These are phyloP conservation scores for Apis cerana DNA, from an alignment of 1,140 invertebrate genomes.

Conservation along the genomic window DNA sequence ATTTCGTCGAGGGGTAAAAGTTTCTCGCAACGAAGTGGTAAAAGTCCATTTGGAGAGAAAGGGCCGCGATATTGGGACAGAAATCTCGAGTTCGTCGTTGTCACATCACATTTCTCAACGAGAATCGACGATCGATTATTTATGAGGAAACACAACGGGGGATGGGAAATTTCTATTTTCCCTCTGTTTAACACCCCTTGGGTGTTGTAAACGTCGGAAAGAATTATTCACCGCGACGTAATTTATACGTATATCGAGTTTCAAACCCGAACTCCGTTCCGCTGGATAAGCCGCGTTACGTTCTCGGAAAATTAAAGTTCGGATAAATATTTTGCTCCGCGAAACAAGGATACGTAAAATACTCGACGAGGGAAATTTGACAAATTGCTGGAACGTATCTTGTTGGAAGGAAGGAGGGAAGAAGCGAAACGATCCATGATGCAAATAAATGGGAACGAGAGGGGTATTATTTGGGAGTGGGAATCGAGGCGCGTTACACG, in stretches of 20 bases:
- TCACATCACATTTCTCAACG: neutral
- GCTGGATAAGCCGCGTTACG: too few relatives aligned
- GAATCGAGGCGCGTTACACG: slow-evolving; percentile 15
- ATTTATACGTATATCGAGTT: slow-evolving; percentile 24
- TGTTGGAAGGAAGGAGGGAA: too few relatives aligned
- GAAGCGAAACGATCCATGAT: too few relatives aligned
- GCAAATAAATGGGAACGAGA: too few relatives aligned
- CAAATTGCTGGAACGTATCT: too few relatives aligned
- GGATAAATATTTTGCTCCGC: too few relatives aligned
- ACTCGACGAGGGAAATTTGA: too few relatives aligned
- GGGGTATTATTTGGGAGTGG: neutral
- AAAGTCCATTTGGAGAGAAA: too few relatives aligned
- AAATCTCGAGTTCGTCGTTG: slow-evolving; percentile 19
- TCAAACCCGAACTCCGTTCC: neutral
- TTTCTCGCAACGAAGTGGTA: too few relatives aligned
- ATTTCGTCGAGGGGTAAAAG: neutral
- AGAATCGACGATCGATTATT: neutral
- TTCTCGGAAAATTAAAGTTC: too few relatives aligned
- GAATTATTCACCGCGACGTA: neutral
- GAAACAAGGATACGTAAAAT: too few relatives aligned
- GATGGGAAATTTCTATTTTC: too few relatives aligned
- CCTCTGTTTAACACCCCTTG: neutral
- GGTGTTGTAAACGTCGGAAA: neutral
- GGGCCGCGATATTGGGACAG: slow-evolving; percentile 24
- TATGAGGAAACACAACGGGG: neutral